phyloP scores from a whole-genome alignment of 2,113 vertebrate species.

The Aleadryas rufinucha region DNA sequence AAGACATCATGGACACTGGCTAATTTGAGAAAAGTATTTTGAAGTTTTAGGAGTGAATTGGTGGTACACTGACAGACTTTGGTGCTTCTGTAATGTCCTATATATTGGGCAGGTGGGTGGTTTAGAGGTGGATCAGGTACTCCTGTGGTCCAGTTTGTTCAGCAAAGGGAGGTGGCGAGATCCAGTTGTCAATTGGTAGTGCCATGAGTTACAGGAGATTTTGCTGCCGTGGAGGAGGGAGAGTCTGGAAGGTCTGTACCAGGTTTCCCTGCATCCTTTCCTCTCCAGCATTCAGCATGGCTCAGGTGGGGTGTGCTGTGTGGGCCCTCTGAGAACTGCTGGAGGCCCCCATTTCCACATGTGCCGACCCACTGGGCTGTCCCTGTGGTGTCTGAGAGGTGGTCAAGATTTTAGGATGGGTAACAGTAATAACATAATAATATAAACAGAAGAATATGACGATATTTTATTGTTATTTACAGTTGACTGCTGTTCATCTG shows the following conservation, averaged over 20 bases:
- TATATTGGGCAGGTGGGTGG: too few relatives aligned
- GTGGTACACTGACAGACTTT: background rate
- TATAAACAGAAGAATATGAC: background rate
- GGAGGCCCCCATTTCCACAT: background rate
- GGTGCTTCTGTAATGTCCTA: background rate
- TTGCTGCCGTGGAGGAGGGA: background rate
- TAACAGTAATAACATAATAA: background rate
- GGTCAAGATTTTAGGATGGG: background rate
- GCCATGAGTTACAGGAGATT: background rate
- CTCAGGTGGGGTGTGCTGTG: background rate
- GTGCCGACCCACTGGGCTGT: background rate
- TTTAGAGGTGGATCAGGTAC: background rate
- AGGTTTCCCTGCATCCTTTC: background rate
- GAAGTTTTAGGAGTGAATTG: background rate
- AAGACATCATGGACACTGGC: background rate
- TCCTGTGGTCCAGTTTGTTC: background rate
- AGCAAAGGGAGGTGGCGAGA: background rate
- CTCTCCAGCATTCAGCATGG: accelerated
- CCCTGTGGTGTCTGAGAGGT: background rate
- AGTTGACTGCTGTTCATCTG: background rate
- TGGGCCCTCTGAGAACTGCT: background rate
- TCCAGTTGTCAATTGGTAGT: background rate
- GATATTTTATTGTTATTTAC: background rate
- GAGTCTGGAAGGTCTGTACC: accelerated
- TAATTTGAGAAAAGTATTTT: background rate